Evolutionary conservation across 35 echinoderm and acorn worm species (phyloP), one percentile per base, ranked within the genome.

Genomic region (Lytechinus pictus): DNA sequence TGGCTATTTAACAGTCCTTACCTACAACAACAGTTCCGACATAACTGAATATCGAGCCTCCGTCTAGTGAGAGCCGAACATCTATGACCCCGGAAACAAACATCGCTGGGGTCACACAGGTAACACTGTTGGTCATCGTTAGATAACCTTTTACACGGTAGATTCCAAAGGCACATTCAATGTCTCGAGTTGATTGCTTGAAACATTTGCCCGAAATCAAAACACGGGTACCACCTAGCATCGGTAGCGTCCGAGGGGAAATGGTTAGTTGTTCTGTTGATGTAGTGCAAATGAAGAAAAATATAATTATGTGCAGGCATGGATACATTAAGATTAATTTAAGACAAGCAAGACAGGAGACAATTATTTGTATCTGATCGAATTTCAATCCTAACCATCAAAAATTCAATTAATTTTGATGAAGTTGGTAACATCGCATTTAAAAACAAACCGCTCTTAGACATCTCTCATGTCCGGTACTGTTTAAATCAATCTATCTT

Each of bases 51-150:
- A 54, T 93, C 92, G 27, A 27, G 14, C 92, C 92, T 55, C 27
- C 92, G 52, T 93, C 92, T 27, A 93, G 52, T 57, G 92, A 93
- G 27, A 93, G 52, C 19, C 52, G 52, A n/a, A 93, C 21, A 93
- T 93, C 92, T 10, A 57, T 93, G 92, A 93, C 28, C 14, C 92
- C 92, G 55, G 92, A 54, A 93, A 16, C 21, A 24, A 93, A 93
- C 9, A 93, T 14, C 9, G 92, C 53, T 27, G 92, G 92, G 92
- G 92, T 93, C 54, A 93, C 54, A 27, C 92, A 93, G 8, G 27
- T 93, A 19, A 54, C 92, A n/a, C 5, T 33, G 9, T 53, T 57
- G 29, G 8, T 54, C 10, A 53, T 57, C 54, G 21, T 27, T 13
- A 93, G 54, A 93, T 9, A 10, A 21, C 92, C 92, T 19, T 54